Base-by-base conservation (phyloP, 1,140 invertebrate species). In the Eurosta solidaginis region DNA sequence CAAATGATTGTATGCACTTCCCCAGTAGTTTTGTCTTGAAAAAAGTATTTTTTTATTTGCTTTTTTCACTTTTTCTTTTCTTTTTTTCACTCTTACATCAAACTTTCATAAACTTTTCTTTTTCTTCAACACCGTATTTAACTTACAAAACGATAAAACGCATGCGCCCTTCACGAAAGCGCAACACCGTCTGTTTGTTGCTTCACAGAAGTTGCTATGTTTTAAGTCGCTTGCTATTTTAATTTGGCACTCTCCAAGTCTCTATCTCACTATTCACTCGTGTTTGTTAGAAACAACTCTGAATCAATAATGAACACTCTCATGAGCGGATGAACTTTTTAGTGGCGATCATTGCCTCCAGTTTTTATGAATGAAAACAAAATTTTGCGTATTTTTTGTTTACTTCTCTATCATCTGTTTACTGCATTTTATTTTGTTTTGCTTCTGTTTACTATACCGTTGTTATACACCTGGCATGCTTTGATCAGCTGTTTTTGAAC, bases 291-390 rank as follows among this genome's bases (percentile, higher is more conserved):
- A n/a, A n/a, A n/a, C n/a, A n/a, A n/a, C n/a, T n/a, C n/a, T n/a
- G n/a, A n/a, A n/a, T n/a, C 22, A 12, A 7, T 40, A 68, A 68
- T 68, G 59, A 68, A 68, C 33, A n/a, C 17, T 40, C 9, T 68
- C 20, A 1, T 9, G 59, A 68, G 59, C 3, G 59, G n/a, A 68
- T 68, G 59, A 68, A 68, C 33, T 14, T 4, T 7, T n/a, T 68
- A 17, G 20, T 20, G 2, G 12, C 59, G 22, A 20, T 68, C 29
- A 36, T 3, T 40, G 59, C 3, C 6, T 36, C 33, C 12, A n/a
- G 33, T 59, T 59, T 68, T 68, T 68, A 68, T 68, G 59, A 68
- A 68, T 68, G 59, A 68, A 68, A 68, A 68, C 40, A 33, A 68
- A 68, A n/a, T 7, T 20, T 22, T 14, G 2, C 20, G 1, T 40